Conservation (phyloP, 2,888 invertebrate genomes). For the Emmelina monodactyla region DNA sequence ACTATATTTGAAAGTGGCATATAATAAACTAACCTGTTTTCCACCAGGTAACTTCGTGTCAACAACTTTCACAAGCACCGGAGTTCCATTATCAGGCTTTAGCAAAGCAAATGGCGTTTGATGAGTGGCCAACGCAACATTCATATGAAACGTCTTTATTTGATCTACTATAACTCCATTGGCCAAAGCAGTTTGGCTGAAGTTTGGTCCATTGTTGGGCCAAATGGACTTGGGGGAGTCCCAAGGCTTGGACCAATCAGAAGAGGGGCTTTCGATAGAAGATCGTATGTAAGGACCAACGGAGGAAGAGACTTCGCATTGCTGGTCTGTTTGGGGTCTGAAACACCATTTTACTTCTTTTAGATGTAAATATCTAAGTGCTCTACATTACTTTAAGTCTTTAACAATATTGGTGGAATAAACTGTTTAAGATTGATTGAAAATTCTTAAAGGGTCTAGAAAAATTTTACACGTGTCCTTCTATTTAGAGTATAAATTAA, state of each 20-base stretch:
- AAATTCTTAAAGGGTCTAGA: too few relatives aligned
- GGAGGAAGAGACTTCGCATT: conserved; percentile 49
- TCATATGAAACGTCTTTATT: conserved; percentile 76
- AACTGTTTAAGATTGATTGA: too few relatives aligned
- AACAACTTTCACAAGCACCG: conserved; percentile 73
- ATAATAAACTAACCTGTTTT: conserved; percentile 49
- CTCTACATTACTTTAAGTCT: too few relatives aligned
- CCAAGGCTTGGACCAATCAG: conserved; percentile 26
- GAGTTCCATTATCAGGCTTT: conserved; percentile 71
- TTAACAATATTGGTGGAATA: too few relatives aligned
- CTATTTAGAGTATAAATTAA: too few relatives aligned
- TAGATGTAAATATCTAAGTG: too few relatives aligned
- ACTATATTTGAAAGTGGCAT: too few relatives aligned
- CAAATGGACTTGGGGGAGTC: conserved; percentile 25
- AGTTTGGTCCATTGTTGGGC: conserved; percentile 22
- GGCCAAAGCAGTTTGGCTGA: conserved; percentile 20
- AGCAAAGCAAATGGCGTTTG: conserved; percentile 76
- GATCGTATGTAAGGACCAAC: conserved; percentile 39
- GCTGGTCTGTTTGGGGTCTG: conserved; percentile 28
- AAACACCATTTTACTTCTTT: too few relatives aligned
- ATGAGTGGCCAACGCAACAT: conserved; percentile 67
- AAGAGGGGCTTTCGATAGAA: conserved; percentile 20
- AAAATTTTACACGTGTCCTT: too few relatives aligned
- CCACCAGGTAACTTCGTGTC: conserved; percentile 55
- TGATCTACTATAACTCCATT: conserved; percentile 73